phyloP scores from a whole-genome alignment of 1,140 invertebrate species.

The Pogonognathellus flavescens region DNA sequence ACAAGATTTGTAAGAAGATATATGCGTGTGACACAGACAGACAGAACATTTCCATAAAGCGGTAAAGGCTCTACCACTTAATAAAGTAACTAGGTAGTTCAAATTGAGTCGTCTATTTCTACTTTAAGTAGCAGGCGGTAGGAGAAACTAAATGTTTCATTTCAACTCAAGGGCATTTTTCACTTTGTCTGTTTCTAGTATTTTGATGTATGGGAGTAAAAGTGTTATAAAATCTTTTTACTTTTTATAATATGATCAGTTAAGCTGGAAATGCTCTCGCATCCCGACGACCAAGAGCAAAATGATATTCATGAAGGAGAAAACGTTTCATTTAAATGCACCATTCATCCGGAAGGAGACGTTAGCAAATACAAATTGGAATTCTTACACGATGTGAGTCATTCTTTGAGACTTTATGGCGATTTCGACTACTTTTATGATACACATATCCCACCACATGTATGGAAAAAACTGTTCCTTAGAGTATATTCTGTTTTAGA shows the following conservation, averaged over 20 bases:
- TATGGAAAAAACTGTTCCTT: no score
- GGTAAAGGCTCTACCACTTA: no score
- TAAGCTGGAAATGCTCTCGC: constrained; percentile 38
- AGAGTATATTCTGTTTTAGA: not conserved
- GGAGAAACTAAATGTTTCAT: no score
- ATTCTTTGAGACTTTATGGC: not conserved
- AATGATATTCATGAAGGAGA: constrained; percentile 27
- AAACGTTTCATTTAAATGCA: constrained; percentile 24
- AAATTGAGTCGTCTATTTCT: no score
- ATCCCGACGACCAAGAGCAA: constrained; percentile 9
- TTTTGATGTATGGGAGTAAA: not conserved
- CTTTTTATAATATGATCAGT: not conserved
- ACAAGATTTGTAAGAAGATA: no score
- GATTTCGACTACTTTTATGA: no score
- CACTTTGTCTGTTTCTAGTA: not conserved
- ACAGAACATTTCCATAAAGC: no score
- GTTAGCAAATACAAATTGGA: constrained; percentile 38
- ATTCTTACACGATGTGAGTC: constrained; percentile 40
- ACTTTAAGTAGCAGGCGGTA: no score
- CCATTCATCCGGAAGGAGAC: constrained; percentile 31
- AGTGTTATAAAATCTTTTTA: not conserved
- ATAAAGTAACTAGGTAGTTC: no score
- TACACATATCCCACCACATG: no score
- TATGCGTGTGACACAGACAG: no score
- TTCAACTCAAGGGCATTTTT: no score